Base-by-base conservation (phyloP, 2,113 vertebrate species). In the Poeciliopsis retropinna region DNA sequence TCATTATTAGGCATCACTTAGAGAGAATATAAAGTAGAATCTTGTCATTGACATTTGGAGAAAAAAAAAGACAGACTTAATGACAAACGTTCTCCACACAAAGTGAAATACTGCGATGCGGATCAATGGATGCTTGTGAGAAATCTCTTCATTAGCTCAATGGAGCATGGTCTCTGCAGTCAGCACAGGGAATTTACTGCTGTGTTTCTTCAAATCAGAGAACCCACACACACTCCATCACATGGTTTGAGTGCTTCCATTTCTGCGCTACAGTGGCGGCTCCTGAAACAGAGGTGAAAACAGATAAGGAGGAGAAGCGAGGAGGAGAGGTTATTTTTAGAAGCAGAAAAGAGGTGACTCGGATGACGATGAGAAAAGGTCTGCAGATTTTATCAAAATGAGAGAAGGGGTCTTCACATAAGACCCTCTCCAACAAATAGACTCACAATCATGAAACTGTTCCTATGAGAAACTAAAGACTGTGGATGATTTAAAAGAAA, bases 91-190 rank as follows among this genome's bases (percentile, higher is more conserved):
- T 62, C 64, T 78, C 64, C 61, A 66, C 72, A 34, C 39, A 37
- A 37, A 0, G 57, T 68, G 41, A 73, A 87, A 78, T 73, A 84
- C 84, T 68, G 74, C 73, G 76, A 44, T 31, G 61, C 75, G 79
- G 87, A 90, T 89, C 85, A 87, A 85, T 88, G 78, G 79, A 62
- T 70, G 73, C 83, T 81, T 70, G 60, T 64, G 70, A 77, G 78
- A 75, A 64, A 88, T 71, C 74, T 90, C 84, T 90, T 86, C 83
- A 90, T 90, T 88, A 82, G 84, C 73, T 79, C 85, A 85, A 87
- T 79, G 75, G 80, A 89, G 75, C 57, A 60, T 67, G 75, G 37
- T 44, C 63, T 70, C 13, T 2, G 67, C 64, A 75, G 78, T 87
- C 83, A 73, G 81, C 72, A 25, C 41, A 41, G 41, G 77, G 51